Base-by-base conservation (phyloP, 2,113 vertebrate genomes). In the Elaphurus davidianus region DNA sequence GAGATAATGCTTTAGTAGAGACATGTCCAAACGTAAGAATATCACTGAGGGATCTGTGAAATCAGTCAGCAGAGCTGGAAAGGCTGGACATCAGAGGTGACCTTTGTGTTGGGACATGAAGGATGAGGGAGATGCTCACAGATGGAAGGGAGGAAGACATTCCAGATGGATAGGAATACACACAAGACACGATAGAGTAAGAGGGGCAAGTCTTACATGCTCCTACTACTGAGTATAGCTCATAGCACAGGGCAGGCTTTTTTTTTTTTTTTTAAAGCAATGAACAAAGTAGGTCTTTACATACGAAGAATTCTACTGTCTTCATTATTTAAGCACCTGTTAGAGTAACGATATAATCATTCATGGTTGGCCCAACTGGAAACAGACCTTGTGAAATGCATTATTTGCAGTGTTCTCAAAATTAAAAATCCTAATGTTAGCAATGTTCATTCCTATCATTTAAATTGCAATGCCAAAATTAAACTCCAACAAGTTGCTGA, bases 401-500 rank as follows among this genome's bases (percentile, higher is more conserved):
- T 91, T 28, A 50, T 33, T 81, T 64, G 54, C 40, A 84, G 11
- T 10, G 40, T 33, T 85, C 16, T 50, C 82, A 21, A 94, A 95
- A 94, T 33, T 25, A n/a, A 91, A 78, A 90, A 5, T 17, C 40
- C 57, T 54, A 30, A 43, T 10, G 27, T 92, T 33, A 93, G 64
- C 67, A 62, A 93, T 36, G 30, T 33, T 88, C 19, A 91, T 78
- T 96, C 55, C 57, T 85, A 14, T 79, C 91, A 43, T 76, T 94
- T 97, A 94, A 87, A 96, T 55, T 95, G 52, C 54, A 85, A 27
- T 12, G 19, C 23, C 76, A 83, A 88, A 96, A 93, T 55, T 11
- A 91, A 96, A 93, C 94, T 98, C 96, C 98, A 98, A 98, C 91
- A 95, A 87, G 96, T 14, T 43, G 59, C 57, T 92, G 8, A 54